Base-by-base conservation (phyloP, 2,797 vertebrate species). In the Pygocentrus nattereri region DNA sequence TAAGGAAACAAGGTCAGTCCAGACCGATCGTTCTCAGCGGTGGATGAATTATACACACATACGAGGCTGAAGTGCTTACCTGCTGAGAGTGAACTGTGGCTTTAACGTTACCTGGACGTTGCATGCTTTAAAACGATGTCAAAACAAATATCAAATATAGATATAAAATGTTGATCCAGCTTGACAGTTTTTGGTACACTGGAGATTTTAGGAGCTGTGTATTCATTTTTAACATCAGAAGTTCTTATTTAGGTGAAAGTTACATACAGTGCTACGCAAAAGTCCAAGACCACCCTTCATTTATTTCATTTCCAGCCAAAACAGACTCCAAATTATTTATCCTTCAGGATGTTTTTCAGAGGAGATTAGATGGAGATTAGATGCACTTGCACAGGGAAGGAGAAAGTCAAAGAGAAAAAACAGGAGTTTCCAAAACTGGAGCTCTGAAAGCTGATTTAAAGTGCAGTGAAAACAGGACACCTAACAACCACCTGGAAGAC, bases 41-140 rank as follows among this genome's bases (percentile, higher is more conserved):
- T 19, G 23, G 30, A 68, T 68, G 65, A 41, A 68, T 68, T 68
- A 68, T 8, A 68, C 27, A 81, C 59, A 74, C 64, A 25, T 3
- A 41, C 74, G 75, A 30, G 23, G 49, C 65, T 70, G 23, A 38
- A 62, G 58, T 52, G 49, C 50, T 52, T 5, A 21, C 12, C 68
- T 49, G 64, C 38, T 62, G 52, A 2, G 27, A 44, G 23, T 21
- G 7, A 61, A 61, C 16, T 18, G 31, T 21, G 6, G 54, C 54
- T 58, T 58, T 23, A 54, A 21, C 62, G 2, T 6, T 65, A 65
- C 62, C 30, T 65, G 62, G 30, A 65, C 62, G 38, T 21, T n/a
- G 19, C 62, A 65, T n/a, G 31, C 16, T 65, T 34, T 18, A 38
- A 34, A 38, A 61, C 2, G 1, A 34, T 30, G 27, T 64, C 62